phyloP scores from a whole-genome alignment of 2,113 vertebrate species.

The Naja naja region DNA sequence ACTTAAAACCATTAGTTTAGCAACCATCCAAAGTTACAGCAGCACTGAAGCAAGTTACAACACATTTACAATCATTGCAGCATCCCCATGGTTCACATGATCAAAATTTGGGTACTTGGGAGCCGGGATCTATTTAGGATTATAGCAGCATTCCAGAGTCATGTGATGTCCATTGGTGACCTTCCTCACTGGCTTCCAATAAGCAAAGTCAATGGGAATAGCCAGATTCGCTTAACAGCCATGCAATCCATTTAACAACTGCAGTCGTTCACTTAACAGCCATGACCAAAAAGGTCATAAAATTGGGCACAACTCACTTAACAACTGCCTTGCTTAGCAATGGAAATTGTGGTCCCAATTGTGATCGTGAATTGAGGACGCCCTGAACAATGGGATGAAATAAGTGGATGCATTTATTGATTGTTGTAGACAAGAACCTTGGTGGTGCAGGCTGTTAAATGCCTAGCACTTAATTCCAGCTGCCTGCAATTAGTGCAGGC shows the following conservation, averaged over 20 bases:
- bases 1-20: not conserved
- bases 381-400: not conserved
- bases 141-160: not conserved
- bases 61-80: not conserved
- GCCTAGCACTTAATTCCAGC: too few relatives aligned
- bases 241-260: not conserved
- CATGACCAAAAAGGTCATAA: not conserved
- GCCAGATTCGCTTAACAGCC: not conserved
- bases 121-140: not conserved
- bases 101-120: too few relatives aligned
- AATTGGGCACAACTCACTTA: not conserved
- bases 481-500: too few relatives aligned
- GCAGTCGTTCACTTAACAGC: not conserved
- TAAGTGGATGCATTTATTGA: not conserved
- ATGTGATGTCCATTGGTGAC: not conserved
- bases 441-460: too few relatives aligned
- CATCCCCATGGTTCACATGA: too few relatives aligned
- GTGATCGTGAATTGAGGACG: not conserved
- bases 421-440: too few relatives aligned
- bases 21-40: not conserved
- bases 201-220: not conserved
- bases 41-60: not conserved
- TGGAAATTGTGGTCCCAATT: not conserved
- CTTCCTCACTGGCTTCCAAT: not conserved
- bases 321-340: not conserved